Evolutionary conservation across 2,113 vertebrate species (phyloP).

Genomic region (Corapipo altera): DNA sequence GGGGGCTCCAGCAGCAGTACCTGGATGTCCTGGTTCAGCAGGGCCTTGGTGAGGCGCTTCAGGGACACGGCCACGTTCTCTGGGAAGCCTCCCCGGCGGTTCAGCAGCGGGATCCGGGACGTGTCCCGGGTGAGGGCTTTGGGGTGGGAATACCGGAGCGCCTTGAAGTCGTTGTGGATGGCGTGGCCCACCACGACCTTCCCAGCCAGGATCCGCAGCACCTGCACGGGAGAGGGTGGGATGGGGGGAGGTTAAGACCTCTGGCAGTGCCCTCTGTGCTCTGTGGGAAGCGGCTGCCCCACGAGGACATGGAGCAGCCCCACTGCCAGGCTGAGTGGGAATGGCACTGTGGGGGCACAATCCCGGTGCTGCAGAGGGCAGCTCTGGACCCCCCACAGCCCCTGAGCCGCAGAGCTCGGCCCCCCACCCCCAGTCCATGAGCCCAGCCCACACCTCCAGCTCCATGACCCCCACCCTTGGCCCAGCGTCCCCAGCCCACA

Average conservation of each 20-base stretch:
- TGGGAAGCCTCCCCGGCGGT: constrained; percentile 78
- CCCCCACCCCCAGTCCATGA: no score
- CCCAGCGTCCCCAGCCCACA: not conserved
- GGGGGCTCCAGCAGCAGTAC: not conserved
- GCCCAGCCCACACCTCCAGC: not conserved
- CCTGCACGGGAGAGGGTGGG: constrained; percentile 53
- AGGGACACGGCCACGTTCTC: constrained; percentile 74
- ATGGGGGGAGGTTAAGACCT: not conserved
- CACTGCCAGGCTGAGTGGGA: not conserved
- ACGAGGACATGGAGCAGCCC: not conserved
- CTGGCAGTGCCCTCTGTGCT: accelerated
- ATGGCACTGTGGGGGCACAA: accelerated
- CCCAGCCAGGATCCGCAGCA: constrained; percentile 84
- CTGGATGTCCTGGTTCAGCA: constrained; percentile 91
- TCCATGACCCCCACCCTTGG: not conserved
- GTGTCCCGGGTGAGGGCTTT: constrained; percentile 83
- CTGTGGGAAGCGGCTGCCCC: accelerated
- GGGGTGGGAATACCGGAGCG: constrained; percentile 83
- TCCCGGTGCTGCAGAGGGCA: not conserved
- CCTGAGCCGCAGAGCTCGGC: not conserved
- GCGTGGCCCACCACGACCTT: constrained; percentile 90
- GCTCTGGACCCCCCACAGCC: accelerated
- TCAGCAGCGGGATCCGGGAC: constrained; percentile 82
- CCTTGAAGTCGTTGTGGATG: constrained; percentile 90
- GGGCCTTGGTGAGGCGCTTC: constrained; percentile 85